Evolutionary conservation across 2,888 invertebrate species (phyloP), one percentile per base, ranked within the genome.

Genomic region (Eupsilia transversa): DNA sequence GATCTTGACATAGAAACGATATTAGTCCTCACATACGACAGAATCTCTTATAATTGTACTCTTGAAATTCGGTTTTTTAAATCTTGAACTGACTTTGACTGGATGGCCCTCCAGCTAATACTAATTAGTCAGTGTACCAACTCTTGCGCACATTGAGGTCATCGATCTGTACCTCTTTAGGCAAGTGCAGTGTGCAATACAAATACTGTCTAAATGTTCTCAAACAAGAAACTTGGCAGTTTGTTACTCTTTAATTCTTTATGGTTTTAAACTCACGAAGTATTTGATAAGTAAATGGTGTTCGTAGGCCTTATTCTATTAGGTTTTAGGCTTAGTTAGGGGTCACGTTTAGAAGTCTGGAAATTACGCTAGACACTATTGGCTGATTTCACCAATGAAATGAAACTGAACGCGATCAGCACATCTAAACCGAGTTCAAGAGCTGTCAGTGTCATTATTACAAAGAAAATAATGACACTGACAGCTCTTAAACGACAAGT

Each of bases 111-210:
- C 46, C 1, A 64, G 54, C 35, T 54, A 74, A 68, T 54, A 33
- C 14, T n/a, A 30, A 41, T 33, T 38, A 38, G 33, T 61, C 54
- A 66, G 1, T 14, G 14, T 67, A 30, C n/a, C n/a, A n/a, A n/a
- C 35, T 66, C 41, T 35, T 63, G 66, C 46, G 20, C 64, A 65
- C 27, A 14, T 38, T 9, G 27, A 66, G 77, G 77, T 71, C 80
- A 80, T 77, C 35, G 82, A 77, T 67, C 80, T 80, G 61, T 67
- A 63, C 14, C 65, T 46, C 33, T 76, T 64, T 46, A 59, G 33
- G 0, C 20, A 52, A 69, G 49, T 69, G 60, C 68, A 73, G 6
- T 49, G 66, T n/a, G 23, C 59, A 77, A 81, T 27, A 61, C 68
- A 49, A 81, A 82, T 54, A 60, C 23, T 57, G n/a, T 43, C 23